phyloP scores from a whole-genome alignment of 64 coral and sea anemone species.

The Pocillopora verrucosa region DNA sequence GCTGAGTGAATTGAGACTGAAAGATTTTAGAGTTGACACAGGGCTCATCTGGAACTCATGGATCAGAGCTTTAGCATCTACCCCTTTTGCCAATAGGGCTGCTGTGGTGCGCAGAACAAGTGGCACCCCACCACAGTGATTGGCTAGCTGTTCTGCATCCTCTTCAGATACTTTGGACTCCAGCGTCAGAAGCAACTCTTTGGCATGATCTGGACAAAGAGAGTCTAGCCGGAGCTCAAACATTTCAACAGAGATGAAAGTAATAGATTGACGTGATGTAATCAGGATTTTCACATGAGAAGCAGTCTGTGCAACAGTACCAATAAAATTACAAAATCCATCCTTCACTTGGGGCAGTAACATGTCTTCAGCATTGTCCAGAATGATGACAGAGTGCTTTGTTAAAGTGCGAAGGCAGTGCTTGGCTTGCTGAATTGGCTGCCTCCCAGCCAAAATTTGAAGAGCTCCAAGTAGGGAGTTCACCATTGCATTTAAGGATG shows the following conservation, averaged over 20 bases:
- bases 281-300: slow-evolving; percentile 75
- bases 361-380: slow-evolving; percentile 98
- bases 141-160: slow-evolving; percentile 71
- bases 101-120: slow-evolving; percentile 82
- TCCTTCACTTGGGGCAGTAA: slow-evolving; percentile 51
- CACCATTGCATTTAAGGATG: slow-evolving; percentile 72
- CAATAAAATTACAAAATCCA: slow-evolving; percentile 81
- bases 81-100: slow-evolving; percentile 71
- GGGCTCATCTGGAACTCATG: slow-evolving; percentile 81
- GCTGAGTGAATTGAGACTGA: slow-evolving; percentile 70
- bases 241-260: slow-evolving; percentile 73
- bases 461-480: slow-evolving; percentile 87
- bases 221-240: slow-evolving; percentile 45
- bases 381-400: slow-evolving; percentile 73
- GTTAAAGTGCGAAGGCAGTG: slow-evolving; percentile 58
- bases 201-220: slow-evolving; percentile 56
- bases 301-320: slow-evolving; percentile 73
- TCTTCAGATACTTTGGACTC: slow-evolving; percentile 55
- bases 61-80: slow-evolving; percentile 72
- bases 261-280: slow-evolving; percentile 69
- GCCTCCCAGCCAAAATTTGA: slow-evolving; percentile 65
- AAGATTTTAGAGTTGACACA: slow-evolving; percentile 70
- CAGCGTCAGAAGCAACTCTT: slow-evolving; percentile 47
- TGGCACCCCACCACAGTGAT: slow-evolving; percentile 83
- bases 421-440: slow-evolving; percentile 70